Base-by-base conservation (phyloP, 2,888 invertebrate species). In the Argyra leucocephala region DNA sequence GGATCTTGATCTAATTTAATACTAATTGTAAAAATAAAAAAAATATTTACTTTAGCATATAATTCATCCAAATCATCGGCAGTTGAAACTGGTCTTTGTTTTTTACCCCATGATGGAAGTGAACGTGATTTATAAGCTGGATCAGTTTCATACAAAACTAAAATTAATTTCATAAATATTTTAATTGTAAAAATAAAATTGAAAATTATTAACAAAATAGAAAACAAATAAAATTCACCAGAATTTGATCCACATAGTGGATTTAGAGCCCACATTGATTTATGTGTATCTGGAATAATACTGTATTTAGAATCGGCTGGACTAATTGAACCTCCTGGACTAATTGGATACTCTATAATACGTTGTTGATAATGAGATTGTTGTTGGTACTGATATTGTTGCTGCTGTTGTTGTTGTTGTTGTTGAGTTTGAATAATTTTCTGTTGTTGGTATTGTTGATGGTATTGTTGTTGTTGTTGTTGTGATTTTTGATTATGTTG, bases 41-140 rank as follows among this genome's bases (percentile, higher is more conserved):
- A 48, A 3, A 18, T 48, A 37, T 36, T 69, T 76, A 87, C 87
- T 82, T 88, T 88, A 61, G 87, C 87, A 73, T 88, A 88, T 9
- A 88, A 82, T 73, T 88, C 87, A 67, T 86, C 85, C 65, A 87
- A 75, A 71, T 88, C 87, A 70, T 88, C 87, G 73, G 86, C 86
- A 0, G 87, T 86, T 12, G 87, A 87, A 7, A 87, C 81, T 18
- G 87, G 87, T 57, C 87, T 80, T 24, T 86, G 86, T 74, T 86
- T 86, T 48, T 88, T 81, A 37, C 88, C 85, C 82, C 88, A 88
- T 4, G 88, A 86, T 0, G 89, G 89, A 70, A 89, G 80, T 71
- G 88, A 88, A 62, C 88, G 81, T 0, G 88, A 88, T 78, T 68
- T 76, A 75, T 81, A 84, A 73, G 78, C 77, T 61, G 80, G 81